Evolutionary conservation across 2,113 vertebrate genomes (phyloP).

Genomic region (Corythaeola cristata): DNA sequence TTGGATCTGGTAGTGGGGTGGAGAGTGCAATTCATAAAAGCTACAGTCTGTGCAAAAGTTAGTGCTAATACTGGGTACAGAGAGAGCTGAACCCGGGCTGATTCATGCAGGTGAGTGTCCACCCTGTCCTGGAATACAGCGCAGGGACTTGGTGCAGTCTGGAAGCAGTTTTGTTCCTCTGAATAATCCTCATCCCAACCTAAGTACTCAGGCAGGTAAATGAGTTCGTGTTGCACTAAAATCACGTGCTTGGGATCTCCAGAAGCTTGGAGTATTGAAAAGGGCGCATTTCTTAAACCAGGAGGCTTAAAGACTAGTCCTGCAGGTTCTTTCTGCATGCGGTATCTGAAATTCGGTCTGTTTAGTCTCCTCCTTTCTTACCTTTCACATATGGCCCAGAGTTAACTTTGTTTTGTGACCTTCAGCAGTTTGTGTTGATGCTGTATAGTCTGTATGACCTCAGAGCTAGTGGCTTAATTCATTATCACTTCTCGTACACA

Average conservation of each 20-base stretch:
- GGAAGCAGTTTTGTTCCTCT: neutral
- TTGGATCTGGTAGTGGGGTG: neutral
- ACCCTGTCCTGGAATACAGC: neutral
- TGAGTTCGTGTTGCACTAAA: neutral
- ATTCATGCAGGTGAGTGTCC: neutral
- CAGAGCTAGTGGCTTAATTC: neutral
- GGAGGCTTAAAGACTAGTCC: neutral
- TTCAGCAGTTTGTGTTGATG: neutral
- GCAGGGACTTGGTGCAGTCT: neutral
- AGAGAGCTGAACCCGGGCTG: neutral
- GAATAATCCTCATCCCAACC: neutral
- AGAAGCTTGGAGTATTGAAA: neutral
- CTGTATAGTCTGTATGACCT: neutral
- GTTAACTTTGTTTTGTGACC: neutral
- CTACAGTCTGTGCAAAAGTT: neutral
- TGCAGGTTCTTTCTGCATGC: neutral
- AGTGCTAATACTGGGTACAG: neutral
- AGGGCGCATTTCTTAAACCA: neutral
- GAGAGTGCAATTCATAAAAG: neutral
- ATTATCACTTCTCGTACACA: neutral
- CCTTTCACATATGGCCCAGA: neutral
- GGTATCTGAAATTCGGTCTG: neutral
- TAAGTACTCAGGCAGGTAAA: neutral
- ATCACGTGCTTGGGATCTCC: neutral
- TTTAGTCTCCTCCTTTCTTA: conserved; percentile 5